These are phyloP conservation scores for Iphiclides podalirius DNA, from an alignment of 2,888 invertebrate species.

Conservation along the genomic window DNA sequence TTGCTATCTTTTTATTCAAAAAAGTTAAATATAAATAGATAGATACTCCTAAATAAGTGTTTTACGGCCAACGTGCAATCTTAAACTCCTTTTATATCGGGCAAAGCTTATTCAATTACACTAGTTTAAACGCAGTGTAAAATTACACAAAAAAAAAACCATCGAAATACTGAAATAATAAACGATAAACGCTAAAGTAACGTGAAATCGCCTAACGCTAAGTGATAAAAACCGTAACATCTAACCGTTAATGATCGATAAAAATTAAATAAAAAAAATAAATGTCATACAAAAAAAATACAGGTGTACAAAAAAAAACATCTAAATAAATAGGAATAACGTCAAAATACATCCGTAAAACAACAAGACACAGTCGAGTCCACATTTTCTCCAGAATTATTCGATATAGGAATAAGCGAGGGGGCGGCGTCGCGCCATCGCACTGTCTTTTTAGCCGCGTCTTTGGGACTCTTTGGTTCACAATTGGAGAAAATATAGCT, in stretches of 20 bases:
- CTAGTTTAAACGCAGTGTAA: constrained; percentile 45
- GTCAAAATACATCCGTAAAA: constrained; percentile 65
- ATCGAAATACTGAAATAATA: constrained; percentile 51
- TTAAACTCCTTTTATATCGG: constrained; percentile 38
- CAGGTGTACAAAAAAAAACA: constrained; percentile 41
- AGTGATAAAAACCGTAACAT: constrained; percentile 39
- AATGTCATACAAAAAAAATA: constrained; percentile 65
- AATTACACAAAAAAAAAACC: constrained; percentile 39
- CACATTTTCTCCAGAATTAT: constrained; percentile 44
- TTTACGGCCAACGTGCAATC: constrained; percentile 63
- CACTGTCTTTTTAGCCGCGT: constrained; percentile 65
- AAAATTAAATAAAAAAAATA: constrained; percentile 45
- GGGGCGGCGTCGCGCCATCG: constrained; percentile 24
- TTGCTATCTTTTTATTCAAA: constrained; percentile 35
- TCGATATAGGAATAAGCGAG: constrained; percentile 57
- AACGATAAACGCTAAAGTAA: constrained; percentile 46
- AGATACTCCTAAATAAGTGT: constrained; percentile 41
- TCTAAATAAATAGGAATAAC: constrained; percentile 63
- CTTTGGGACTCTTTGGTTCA: constrained; percentile 68
- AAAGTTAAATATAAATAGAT: constrained; percentile 52
- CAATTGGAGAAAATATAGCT: constrained; percentile 47
- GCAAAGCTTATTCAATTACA: constrained; percentile 51
- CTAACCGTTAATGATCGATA: constrained; percentile 30
- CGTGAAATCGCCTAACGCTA: constrained; percentile 43
- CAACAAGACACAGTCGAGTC: constrained; percentile 44